Conservation (phyloP, 2,113 vertebrate genomes). For the Zosterops japonicus region DNA sequence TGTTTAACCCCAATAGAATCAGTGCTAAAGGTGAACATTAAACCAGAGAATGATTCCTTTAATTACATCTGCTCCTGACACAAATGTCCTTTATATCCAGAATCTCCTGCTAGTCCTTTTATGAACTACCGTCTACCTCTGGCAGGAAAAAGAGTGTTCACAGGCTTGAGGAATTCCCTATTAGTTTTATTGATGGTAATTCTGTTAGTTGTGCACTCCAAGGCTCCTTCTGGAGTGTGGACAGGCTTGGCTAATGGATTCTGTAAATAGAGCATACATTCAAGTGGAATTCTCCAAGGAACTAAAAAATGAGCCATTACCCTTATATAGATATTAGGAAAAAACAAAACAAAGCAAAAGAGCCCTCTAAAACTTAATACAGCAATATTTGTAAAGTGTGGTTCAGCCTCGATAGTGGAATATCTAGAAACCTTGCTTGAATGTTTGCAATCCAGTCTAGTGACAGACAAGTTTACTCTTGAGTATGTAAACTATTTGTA, state of each 20-base stretch:
- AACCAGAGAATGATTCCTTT: conserved; percentile 4
- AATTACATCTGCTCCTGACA: conserved; percentile 34
- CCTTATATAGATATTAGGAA: background rate
- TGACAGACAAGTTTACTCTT: background rate
- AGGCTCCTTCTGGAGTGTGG: conserved; percentile 4
- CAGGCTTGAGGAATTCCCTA: conserved; percentile 11
- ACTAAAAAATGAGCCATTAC: conserved; percentile 58
- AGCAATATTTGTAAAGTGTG: conserved; percentile 46
- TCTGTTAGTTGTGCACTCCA: conserved; percentile 17
- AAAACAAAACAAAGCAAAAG: background rate
- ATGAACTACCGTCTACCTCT: background rate
- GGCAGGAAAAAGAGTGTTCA: background rate
- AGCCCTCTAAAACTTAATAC: background rate
- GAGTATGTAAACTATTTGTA: background rate
- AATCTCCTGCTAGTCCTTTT: conserved; percentile 5
- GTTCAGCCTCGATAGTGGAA: conserved; percentile 9
- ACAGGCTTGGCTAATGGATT: conserved; percentile 54
- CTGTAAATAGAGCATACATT: conserved; percentile 36
- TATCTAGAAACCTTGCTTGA: conserved; percentile 17
- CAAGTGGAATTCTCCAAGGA: conserved; percentile 54
- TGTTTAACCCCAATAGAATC: background rate
- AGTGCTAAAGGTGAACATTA: conserved; percentile 44
- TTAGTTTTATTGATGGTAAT: conserved; percentile 14
- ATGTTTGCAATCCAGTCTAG: background rate
- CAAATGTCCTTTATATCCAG: conserved; percentile 22